Evolutionary conservation across 64 coral and sea anemone genomes (phyloP).

Genomic region (Montipora sp.): DNA sequence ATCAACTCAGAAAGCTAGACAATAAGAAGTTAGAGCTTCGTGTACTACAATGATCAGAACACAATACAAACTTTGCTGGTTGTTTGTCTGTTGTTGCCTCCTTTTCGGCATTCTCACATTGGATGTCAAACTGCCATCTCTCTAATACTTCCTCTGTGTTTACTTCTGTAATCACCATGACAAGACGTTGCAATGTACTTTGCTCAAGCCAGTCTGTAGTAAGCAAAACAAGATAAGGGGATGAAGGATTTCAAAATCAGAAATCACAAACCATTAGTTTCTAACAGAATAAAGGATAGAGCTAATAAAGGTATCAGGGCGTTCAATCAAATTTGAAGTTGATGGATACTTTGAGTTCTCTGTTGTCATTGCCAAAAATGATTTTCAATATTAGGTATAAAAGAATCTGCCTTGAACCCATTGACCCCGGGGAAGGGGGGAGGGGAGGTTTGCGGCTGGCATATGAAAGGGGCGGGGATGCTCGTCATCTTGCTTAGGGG

Average conservation of each 20-base stretch:
- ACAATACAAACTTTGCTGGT: not conserved
- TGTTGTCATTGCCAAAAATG: too few relatives aligned
- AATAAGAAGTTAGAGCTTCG: too few relatives aligned
- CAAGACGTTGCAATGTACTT: conserved; percentile 89
- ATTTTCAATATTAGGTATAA: too few relatives aligned
- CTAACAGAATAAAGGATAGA: not conserved
- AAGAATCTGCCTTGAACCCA: too few relatives aligned
- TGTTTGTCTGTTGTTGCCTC: conserved; percentile 43
- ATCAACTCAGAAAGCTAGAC: too few relatives aligned
- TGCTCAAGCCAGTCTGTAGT: conserved; percentile 84
- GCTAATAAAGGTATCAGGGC: too few relatives aligned
- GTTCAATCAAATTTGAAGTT: too few relatives aligned
- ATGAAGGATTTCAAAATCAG: not conserved
- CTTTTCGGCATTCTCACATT: conserved; percentile 76
- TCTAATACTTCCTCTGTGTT: conserved; percentile 82
- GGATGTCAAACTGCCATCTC: conserved; percentile 99
- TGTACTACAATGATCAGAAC: not conserved
- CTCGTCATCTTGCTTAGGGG: too few relatives aligned
- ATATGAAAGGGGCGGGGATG: too few relatives aligned
- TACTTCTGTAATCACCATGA: conserved; percentile 86
- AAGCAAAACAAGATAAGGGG: conserved; percentile 11
- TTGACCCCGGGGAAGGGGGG: too few relatives aligned
- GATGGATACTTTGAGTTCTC: too few relatives aligned
- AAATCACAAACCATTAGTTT: not conserved
- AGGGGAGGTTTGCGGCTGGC: too few relatives aligned